Conservation (phyloP, 2,797 vertebrate species). For the Gambusia yucatana region DNA sequence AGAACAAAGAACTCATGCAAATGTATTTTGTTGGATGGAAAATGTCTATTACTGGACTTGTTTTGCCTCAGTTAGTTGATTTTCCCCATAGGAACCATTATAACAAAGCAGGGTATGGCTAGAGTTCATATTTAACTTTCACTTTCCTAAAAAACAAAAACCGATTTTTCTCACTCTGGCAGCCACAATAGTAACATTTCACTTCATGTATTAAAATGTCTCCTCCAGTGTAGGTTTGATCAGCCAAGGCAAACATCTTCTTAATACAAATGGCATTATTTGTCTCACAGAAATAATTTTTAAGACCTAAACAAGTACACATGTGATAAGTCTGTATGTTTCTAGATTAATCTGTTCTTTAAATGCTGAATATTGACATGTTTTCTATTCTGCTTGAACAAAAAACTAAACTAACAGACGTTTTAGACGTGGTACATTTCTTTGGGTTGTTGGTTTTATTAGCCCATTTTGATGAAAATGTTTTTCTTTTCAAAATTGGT, state of each 20-base stretch:
- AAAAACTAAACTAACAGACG: neutral
- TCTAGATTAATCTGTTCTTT: neutral
- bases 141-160: neutral
- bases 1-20: neutral
- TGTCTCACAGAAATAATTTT: neutral
- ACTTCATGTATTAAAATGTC: neutral
- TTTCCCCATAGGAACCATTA: neutral
- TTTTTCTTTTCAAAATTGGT: neutral
- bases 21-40: slow-evolving; percentile 1
- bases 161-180: neutral
- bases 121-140: neutral
- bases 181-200: neutral
- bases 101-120: neutral
- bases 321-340: neutral
- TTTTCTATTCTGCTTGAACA: neutral
- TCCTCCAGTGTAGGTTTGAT: neutral
- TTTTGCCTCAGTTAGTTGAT: neutral
- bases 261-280: neutral
- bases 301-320: neutral
- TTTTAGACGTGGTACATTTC: neutral
- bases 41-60: neutral
- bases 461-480: neutral
- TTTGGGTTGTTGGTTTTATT: neutral
- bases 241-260: neutral
- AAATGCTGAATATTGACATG: neutral